phyloP scores from a whole-genome alignment of 1,140 invertebrate genomes.

The Amyelois transitella region DNA sequence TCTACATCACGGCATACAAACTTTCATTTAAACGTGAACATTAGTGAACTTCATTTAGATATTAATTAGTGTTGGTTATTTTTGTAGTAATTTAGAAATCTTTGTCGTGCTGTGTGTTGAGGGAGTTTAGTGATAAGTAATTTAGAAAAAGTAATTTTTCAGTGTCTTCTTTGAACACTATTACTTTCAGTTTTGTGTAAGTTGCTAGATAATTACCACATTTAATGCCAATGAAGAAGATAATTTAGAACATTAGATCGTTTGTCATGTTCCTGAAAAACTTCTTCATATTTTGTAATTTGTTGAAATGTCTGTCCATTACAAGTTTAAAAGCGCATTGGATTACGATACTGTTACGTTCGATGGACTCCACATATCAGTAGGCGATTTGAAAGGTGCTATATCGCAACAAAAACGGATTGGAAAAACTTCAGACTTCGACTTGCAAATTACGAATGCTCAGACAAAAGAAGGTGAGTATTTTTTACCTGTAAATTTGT shows the following conservation, averaged over 20 bases:
- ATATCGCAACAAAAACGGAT: slow-evolving; percentile 97
- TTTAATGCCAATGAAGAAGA: neutral
- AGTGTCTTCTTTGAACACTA: no score
- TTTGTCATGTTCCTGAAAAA: slow-evolving; percentile 50
- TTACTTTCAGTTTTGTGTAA: no score
- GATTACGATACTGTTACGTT: slow-evolving; percentile 97
- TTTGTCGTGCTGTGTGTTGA: no score
- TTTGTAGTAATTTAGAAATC: no score
- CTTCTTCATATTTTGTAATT: slow-evolving; percentile 18
- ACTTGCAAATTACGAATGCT: slow-evolving; percentile 96
- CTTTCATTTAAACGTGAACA: no score
- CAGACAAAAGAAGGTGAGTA: slow-evolving; percentile 95
- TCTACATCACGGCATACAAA: no score
- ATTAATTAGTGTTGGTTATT: no score
- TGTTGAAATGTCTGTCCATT: slow-evolving; percentile 93
- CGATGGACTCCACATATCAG: slow-evolving; percentile 96
- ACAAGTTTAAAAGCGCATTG: slow-evolving; percentile 97
- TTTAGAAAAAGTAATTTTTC: no score
- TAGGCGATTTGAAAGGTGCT: slow-evolving; percentile 94
- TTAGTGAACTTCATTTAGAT: no score
- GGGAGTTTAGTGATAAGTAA: no score
- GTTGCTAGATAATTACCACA: neutral
- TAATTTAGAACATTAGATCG: neutral
- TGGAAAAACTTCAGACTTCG: slow-evolving; percentile 95
- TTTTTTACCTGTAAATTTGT: neutral